phyloP scores from a whole-genome alignment of 2,888 invertebrate species.

The Gastrophysa polygoni region DNA sequence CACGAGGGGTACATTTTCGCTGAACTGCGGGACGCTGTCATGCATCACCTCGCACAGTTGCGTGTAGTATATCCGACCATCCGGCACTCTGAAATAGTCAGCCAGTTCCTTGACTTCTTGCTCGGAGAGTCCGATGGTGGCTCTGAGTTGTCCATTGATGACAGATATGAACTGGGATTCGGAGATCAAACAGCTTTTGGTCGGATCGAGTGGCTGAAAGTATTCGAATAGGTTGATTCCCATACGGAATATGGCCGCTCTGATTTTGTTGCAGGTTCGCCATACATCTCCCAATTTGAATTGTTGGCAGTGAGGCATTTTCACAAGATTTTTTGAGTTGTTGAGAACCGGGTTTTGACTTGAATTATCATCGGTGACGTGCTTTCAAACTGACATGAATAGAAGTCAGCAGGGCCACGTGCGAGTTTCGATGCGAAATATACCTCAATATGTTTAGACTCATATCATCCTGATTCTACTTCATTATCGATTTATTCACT shows the following conservation, averaged over 20 bases:
- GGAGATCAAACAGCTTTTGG: slow-evolving; percentile 71
- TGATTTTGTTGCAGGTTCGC: slow-evolving; percentile 82
- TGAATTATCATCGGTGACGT: no score
- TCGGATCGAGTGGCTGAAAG: slow-evolving; percentile 72
- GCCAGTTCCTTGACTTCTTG: slow-evolving; percentile 75
- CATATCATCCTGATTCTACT: no score
- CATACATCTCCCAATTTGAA: slow-evolving; percentile 70
- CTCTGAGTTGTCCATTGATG: slow-evolving; percentile 70
- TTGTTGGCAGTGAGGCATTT: slow-evolving; percentile 50
- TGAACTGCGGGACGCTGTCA: slow-evolving; percentile 64
- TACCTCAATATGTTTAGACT: no score
- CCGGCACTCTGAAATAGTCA: slow-evolving; percentile 80
- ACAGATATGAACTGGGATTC: slow-evolving; percentile 77
- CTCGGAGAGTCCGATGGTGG: slow-evolving; percentile 71
- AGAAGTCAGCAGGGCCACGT: no score
- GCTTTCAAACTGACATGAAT: not conserved
- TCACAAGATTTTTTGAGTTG: slow-evolving; percentile 5
- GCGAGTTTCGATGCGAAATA: no score
- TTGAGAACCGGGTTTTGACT: not conserved
- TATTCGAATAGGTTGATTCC: slow-evolving; percentile 75
- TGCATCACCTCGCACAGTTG: slow-evolving; percentile 78
- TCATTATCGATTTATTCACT: no score
- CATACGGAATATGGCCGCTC: slow-evolving; percentile 74
- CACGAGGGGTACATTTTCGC: slow-evolving; percentile 58
- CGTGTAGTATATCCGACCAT: slow-evolving; percentile 77